phyloP scores from a whole-genome alignment of 2,797 vertebrate species.

The Sitta carolinensis region DNA sequence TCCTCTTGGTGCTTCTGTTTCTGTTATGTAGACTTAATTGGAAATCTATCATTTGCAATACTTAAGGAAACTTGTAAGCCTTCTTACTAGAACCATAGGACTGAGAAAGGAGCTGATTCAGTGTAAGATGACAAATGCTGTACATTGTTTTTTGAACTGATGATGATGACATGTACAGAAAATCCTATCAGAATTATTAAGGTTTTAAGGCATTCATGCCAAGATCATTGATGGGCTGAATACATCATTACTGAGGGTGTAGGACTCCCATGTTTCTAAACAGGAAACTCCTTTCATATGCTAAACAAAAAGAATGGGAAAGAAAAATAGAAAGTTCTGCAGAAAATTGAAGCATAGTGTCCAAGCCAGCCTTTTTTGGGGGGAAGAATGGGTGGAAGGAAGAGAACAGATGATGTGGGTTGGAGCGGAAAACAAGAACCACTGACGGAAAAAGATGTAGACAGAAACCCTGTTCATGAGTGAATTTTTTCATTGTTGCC shows the following conservation, averaged over 20 bases:
- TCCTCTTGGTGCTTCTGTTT: background rate
- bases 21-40: background rate
- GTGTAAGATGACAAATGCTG: background rate
- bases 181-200: slow-evolving; percentile 34
- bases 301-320: slow-evolving; percentile 54
- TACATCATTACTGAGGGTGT: slow-evolving; percentile 57
- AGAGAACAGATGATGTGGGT: slow-evolving; percentile 61
- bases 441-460: slow-evolving; percentile 59
- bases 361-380: slow-evolving; percentile 29
- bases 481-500: slow-evolving; percentile 56
- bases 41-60: background rate
- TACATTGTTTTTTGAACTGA: slow-evolving; percentile 23
- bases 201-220: slow-evolving; percentile 37
- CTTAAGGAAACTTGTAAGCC: background rate
- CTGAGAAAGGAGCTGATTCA: background rate
- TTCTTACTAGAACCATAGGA: background rate
- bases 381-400: slow-evolving; percentile 63
- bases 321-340: slow-evolving; percentile 58
- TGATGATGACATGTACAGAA: slow-evolving; percentile 42
- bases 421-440: slow-evolving; percentile 59
- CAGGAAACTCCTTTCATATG: slow-evolving; percentile 56
- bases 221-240: slow-evolving; percentile 55
- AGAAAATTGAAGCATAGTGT: slow-evolving; percentile 30
- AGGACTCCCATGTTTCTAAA: slow-evolving; percentile 53
- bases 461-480: slow-evolving; percentile 31